phyloP scores from a whole-genome alignment of 2,888 invertebrate species.

The Eristalis intricaria region DNA sequence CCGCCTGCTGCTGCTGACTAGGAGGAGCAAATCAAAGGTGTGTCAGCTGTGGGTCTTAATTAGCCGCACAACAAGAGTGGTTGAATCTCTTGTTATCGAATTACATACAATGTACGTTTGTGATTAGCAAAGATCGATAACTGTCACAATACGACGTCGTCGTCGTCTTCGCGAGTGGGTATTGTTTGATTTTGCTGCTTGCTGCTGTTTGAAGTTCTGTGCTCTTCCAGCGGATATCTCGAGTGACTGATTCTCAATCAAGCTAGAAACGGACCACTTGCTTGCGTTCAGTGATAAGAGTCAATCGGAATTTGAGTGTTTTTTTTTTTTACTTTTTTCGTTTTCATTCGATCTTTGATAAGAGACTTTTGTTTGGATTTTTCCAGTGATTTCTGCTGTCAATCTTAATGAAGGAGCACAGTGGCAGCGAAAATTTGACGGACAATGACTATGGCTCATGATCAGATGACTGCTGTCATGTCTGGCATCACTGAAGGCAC shows the following conservation, averaged over 20 bases:
- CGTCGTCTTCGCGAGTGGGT: not conserved
- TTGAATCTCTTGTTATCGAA: not conserved
- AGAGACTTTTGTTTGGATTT: not conserved
- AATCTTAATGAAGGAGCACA: not conserved
- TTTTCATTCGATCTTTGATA: not conserved
- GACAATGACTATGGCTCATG: too few relatives aligned
- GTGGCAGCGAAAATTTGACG: not conserved
- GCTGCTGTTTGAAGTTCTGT: not conserved
- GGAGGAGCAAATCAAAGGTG: slow-evolving; percentile 42
- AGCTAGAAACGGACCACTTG: not conserved
- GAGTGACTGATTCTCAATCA: not conserved
- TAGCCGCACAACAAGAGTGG: slow-evolving; percentile 37
- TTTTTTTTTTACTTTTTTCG: not conserved
- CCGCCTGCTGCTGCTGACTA: not conserved
- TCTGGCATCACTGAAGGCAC: too few relatives aligned
- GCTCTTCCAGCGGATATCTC: not conserved
- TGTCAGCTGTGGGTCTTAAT: slow-evolving; percentile 38
- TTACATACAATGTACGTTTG: not conserved
- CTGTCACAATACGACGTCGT: not conserved
- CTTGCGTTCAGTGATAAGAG: not conserved
- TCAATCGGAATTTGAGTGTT: not conserved
- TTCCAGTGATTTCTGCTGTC: not conserved
- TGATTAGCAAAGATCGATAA: not conserved
- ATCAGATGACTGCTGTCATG: too few relatives aligned
- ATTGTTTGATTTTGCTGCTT: not conserved